These are phyloP conservation scores for Oscheius sp. DNA, from an alignment of 2,888 invertebrate species.

Conservation along the genomic window DNA sequence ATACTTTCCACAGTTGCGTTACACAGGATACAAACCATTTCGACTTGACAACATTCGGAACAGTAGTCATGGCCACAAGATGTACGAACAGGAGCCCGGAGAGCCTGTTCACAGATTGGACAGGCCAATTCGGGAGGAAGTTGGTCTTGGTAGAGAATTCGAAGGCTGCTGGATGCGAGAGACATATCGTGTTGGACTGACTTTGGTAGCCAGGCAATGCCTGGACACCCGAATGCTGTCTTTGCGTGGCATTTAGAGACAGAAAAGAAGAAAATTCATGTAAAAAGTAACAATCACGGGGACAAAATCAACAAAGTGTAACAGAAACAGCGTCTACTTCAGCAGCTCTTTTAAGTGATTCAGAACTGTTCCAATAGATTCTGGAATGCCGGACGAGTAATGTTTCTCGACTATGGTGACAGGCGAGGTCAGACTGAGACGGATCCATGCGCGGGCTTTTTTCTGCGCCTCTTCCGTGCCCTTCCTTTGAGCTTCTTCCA, in stretches of 20 bases:
- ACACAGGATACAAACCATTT: slow-evolving; percentile 1
- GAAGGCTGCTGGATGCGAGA: not conserved
- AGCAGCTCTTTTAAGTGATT: not conserved
- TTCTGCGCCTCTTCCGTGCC: slow-evolving; percentile 38
- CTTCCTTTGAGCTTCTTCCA: slow-evolving; percentile 44
- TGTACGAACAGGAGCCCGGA: slow-evolving; percentile 56
- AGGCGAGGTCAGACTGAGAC: slow-evolving; percentile 7
- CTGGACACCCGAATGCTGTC: slow-evolving; percentile 6
- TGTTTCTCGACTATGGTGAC: slow-evolving; percentile 10
- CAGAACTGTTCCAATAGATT: not conserved
- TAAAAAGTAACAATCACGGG: not conserved
- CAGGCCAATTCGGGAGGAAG: slow-evolving; percentile 47
- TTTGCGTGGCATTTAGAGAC: not conserved
- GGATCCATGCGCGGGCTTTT: slow-evolving; percentile 29
- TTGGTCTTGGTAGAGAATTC: slow-evolving; percentile 16
- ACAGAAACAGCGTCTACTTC: slow-evolving; percentile 3
- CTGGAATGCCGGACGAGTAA: not conserved
- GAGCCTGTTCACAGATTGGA: slow-evolving; percentile 57
- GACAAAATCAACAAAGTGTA: slow-evolving; percentile 2
- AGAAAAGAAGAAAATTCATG: not conserved
- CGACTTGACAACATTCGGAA: slow-evolving; percentile 42
- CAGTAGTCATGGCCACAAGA: slow-evolving; percentile 64
- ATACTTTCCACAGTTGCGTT: slow-evolving; percentile 2
- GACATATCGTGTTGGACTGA: not conserved
- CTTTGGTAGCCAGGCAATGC: slow-evolving; percentile 9